Conservation (phyloP, 1,140 invertebrate species). For the Thalassaphorura encarpata region DNA sequence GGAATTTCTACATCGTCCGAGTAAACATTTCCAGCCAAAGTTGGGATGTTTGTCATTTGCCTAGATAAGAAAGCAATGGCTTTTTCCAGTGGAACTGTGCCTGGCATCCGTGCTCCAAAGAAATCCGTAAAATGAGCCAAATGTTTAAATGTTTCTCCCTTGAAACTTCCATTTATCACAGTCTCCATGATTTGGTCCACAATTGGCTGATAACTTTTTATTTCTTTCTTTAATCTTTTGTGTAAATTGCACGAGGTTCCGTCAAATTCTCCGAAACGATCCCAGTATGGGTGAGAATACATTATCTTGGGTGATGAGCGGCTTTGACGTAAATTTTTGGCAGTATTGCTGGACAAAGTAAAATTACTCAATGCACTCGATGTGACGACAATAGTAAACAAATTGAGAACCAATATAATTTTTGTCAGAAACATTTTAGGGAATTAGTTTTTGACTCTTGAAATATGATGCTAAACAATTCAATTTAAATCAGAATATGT, state of each 20-base stretch:
- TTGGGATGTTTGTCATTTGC: slow-evolving; percentile 37
- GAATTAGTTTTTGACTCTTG: too few relatives aligned
- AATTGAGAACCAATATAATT: too few relatives aligned
- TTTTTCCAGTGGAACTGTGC: slow-evolving; percentile 51
- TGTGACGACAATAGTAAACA: too few relatives aligned
- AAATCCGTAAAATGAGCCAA: slow-evolving; percentile 56
- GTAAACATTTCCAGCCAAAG: slow-evolving; percentile 37
- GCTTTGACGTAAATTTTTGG: too few relatives aligned
- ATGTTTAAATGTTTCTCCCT: slow-evolving; percentile 49
- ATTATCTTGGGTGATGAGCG: too few relatives aligned
- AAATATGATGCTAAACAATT: too few relatives aligned
- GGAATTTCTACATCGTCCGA: slow-evolving; percentile 34
- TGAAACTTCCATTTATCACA: slow-evolving; percentile 47
- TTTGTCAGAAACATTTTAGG: too few relatives aligned
- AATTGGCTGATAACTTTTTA: not conserved
- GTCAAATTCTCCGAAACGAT: slow-evolving; percentile 8
- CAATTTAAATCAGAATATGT: too few relatives aligned
- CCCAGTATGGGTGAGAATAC: slow-evolving; percentile 1
- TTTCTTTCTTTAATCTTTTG: slow-evolving; percentile 7
- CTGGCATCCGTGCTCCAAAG: slow-evolving; percentile 57
- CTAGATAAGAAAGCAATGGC: slow-evolving; percentile 60
- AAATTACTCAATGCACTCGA: too few relatives aligned
- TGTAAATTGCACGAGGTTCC: not conserved
- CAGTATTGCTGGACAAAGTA: too few relatives aligned
- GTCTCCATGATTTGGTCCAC: slow-evolving; percentile 45